Base-by-base conservation (phyloP, 2,113 vertebrate species). In the Hepsetus odoe region DNA sequence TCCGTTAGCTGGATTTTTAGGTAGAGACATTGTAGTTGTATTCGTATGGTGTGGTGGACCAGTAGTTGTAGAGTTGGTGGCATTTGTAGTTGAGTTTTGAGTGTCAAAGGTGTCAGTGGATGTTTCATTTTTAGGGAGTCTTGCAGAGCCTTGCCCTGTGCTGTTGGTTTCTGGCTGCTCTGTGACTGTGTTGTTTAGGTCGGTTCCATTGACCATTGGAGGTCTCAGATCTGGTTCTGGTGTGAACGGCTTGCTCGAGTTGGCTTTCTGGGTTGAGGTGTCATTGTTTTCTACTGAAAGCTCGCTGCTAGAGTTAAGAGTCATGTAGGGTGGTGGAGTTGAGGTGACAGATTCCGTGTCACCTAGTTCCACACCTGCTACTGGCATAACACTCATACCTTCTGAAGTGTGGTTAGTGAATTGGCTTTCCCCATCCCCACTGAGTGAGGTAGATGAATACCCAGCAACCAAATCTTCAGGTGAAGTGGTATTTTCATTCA, bases 131-230 rank as follows among this genome's bases (percentile, higher is more conserved):
- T 62, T 32, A 6, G 72, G 42, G 0, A 67, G 70, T n/a, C 44
- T 56, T 61, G 26, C 79, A 64, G 82, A 53, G 40, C 18, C 55
- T 4, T 32, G 7, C n/a, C 20, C 40, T 65, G 49, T 30, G 4
- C 38, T 62, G 72, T 24, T 62, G 20, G 7, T 64, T 18, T 73
- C 62, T 26, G 72, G 67, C 6, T 49, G 24, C 18, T 14, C 33
- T 46, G 18, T 26, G 12, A 28, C 5, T 56, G 74, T 81, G 35
- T 20, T 5, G 32, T 82, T 71, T n/a, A 18, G 38, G 24, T 4
- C 0, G 10, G 20, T 58, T 49, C n/a, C 32, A 13, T 22, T 61
- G n/a, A 38, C 61, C 8, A 35, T 14, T 14, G 18, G 9, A 13
- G 33, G 9, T 12, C 11, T 53, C 11, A 22, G 42, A 14, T 30